A percentile compares a stretch with the other conserved stretches of the same genome.
Evolutionary conservation across 2,113 vertebrate species (phyloP).

Genomic region (Alethe castanea): DNA sequence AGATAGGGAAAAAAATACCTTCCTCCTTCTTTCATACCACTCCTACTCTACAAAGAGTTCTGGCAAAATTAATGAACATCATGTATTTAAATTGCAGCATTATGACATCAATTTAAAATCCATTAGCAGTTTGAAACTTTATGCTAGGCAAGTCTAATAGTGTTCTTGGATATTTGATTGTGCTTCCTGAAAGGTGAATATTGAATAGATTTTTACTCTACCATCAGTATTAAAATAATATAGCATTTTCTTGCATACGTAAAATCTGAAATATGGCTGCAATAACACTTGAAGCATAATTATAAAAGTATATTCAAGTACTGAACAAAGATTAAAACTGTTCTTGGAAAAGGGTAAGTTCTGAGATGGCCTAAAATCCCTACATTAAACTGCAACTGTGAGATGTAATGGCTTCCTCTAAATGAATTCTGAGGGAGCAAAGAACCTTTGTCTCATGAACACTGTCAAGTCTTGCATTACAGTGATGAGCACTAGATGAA

Average conservation of each 20-base stretch:
- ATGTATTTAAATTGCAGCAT: slow-evolving; percentile 65
- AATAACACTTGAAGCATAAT: slow-evolving; percentile 59
- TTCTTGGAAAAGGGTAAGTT: slow-evolving; percentile 45
- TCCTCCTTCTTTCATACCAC: neutral
- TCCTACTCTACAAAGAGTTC: slow-evolving; percentile 19
- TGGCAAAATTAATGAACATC: slow-evolving; percentile 60
- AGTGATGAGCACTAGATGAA: neutral
- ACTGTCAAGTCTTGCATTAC: neutral
- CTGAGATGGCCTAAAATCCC: slow-evolving; percentile 43
- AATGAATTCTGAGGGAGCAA: slow-evolving; percentile 36
- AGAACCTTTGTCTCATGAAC: neutral
- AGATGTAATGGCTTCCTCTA: slow-evolving; percentile 39
- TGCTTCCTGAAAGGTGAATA: slow-evolving; percentile 62
- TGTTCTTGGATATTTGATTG: slow-evolving; percentile 60
- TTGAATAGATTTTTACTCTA: slow-evolving; percentile 53
- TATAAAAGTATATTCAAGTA: slow-evolving; percentile 39
- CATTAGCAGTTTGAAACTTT: slow-evolving; percentile 63
- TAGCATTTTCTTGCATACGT: slow-evolving; percentile 34
- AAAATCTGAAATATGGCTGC: slow-evolving; percentile 58
- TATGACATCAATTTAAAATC: slow-evolving; percentile 66
- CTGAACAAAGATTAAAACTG: slow-evolving; percentile 42
- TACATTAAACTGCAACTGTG: slow-evolving; percentile 22
- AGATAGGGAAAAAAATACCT: neutral
- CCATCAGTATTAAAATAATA: slow-evolving; percentile 56
- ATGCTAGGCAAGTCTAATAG: slow-evolving; percentile 46